Evolutionary conservation across 2,113 vertebrate genomes (phyloP).

Genomic region (Candoia aspera): DNA sequence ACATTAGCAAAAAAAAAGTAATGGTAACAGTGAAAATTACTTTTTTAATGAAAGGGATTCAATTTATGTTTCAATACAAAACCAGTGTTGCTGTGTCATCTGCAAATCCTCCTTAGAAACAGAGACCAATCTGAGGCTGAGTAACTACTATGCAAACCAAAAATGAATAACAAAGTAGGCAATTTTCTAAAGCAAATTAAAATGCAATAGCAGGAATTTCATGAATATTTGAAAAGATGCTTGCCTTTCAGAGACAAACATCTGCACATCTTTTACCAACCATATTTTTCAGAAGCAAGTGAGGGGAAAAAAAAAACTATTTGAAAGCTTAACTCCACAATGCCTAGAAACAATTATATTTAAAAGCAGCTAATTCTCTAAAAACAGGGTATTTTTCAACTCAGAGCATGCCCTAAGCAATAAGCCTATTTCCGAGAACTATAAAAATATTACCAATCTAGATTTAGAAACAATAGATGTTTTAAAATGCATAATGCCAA

Average conservation of each 20-base stretch:
- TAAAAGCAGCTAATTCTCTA: neutral
- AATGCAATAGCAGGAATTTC: conserved; percentile 62
- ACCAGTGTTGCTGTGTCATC: conserved; percentile 32
- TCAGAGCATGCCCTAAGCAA: neutral
- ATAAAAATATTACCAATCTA: neutral
- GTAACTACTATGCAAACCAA: conserved; percentile 66
- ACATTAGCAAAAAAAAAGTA: conserved; percentile 45
- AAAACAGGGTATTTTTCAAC: neutral
- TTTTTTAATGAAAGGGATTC: conserved; percentile 63
- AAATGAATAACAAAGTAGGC: conserved; percentile 67
- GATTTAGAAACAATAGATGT: neutral
- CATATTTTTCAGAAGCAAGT: conserved; percentile 42
- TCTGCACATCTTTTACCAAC: conserved; percentile 53
- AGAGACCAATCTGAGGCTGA: conserved; percentile 49
- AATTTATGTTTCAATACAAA: conserved; percentile 58
- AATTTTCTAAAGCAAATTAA: conserved; percentile 72
- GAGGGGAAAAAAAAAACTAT: neutral
- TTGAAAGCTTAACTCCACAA: conserved; percentile 44
- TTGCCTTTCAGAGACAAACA: conserved; percentile 61
- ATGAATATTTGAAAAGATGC: conserved; percentile 65
- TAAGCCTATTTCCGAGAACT: conserved; percentile 6
- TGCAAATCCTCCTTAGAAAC: conserved; percentile 51
- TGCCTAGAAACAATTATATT: conserved; percentile 18
- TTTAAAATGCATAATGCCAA: neutral
- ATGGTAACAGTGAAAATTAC: conserved; percentile 55